Evolutionary conservation across 1,140 invertebrate genomes (phyloP), one percentile per base, ranked within the genome.

Genomic region (Drosophila pectinifera): DNA sequence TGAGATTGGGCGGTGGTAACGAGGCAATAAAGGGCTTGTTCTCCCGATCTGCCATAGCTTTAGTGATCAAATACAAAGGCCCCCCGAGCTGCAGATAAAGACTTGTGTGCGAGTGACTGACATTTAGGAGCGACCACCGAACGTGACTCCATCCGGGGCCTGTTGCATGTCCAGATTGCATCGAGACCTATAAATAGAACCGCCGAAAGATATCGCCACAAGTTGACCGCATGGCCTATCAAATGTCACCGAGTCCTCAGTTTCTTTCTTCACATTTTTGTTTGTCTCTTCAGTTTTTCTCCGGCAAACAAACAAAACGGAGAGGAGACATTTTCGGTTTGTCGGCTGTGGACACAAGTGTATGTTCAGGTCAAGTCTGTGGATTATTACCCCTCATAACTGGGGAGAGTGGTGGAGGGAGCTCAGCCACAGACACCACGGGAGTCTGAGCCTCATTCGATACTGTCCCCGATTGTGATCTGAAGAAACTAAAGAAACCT

Each of bases 391-490:
- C 65, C 75, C 65, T 82, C 49, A 65, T 72, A 85, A 75, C 72
- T 55, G 26, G 28, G 14, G 54, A 20, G 20, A 20, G 20, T 41
- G 31, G 45, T 49, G 43, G 46, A 64, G 38, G 13, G 43, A n/a
- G 22, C 48, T 45, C 43, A 73, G 79, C 83, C 83, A 68, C 83
- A 83, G 61, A 73, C 79, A 86, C 83, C 79, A 65, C 76, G 83
- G 83, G 83, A 79, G 79, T 75, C 82, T 24, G 39, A 38, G 38
- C 55, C 72, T 79, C 79, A 86, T 83, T 89, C 73, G 83, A 83
- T 88, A 86, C 78, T 86, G 78, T 88, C 78, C 69, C 75, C 65
- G 84, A 85, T 85, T 88, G 68, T 67, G 76, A 88, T 84, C 84
- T 69, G 46, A 63, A 58, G 64, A 83, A 86, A 86, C 84, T 69